A percentile compares a stretch with the other conserved stretches of the same genome.
Conservation (phyloP, 2,797 vertebrate species). For the Sebastes dallii region DNA sequence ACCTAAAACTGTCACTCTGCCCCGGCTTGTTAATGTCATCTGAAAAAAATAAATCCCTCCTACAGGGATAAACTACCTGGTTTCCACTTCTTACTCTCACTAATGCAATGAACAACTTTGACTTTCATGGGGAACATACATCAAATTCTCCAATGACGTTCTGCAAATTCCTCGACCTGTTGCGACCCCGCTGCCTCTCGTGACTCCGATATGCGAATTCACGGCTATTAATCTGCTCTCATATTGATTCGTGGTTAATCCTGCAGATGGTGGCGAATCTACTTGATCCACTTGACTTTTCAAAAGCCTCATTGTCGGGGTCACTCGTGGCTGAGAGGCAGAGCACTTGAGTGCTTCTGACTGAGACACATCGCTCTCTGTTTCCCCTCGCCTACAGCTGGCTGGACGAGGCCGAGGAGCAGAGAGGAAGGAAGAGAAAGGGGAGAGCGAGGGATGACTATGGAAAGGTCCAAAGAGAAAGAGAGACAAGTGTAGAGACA, state of each 20-base stretch:
- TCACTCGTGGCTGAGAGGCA: conserved; percentile 66
- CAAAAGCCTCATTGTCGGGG: conserved; percentile 70
- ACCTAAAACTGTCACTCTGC: conserved; percentile 47
- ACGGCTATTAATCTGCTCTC: conserved; percentile 49
- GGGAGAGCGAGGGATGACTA: background rate
- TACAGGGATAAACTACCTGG: background rate
- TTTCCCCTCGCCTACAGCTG: conserved; percentile 48
- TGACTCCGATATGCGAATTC: background rate
- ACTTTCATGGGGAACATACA: background rate
- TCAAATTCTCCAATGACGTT: background rate
- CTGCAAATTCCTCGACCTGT: background rate
- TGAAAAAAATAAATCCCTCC: background rate
- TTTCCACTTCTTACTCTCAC: background rate
- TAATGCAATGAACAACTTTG: rapidly evolving
- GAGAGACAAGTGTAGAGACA: conserved; percentile 18
- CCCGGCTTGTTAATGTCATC: background rate
- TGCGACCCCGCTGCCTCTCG: background rate
- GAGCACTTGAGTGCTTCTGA: conserved; percentile 58
- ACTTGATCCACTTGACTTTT: conserved; percentile 73
- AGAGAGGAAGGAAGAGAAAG: background rate
- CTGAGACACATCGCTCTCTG: conserved; percentile 54
- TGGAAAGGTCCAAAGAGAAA: background rate
- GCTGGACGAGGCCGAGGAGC: background rate
- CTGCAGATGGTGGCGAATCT: conserved; percentile 49
- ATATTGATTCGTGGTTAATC: conserved; percentile 61